Evolutionary conservation across 2,113 vertebrate species (phyloP).

Genomic region (Otus sunia): DNA sequence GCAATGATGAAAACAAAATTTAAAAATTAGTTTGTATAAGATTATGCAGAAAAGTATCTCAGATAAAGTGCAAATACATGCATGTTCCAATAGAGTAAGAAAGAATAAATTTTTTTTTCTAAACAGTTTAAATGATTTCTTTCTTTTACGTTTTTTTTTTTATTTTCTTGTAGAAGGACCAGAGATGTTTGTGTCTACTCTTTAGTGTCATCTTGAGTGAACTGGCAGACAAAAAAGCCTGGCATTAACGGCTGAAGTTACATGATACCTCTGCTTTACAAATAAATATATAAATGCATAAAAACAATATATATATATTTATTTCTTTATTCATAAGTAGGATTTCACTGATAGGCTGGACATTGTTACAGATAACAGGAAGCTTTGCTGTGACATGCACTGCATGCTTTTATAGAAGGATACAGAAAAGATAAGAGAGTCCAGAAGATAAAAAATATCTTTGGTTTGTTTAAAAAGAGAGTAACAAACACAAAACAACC

Average conservation of each 20-base stretch:
- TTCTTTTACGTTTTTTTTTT: too few relatives aligned
- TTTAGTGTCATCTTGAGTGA: not conserved
- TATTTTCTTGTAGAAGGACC: not conserved
- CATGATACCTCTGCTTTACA: not conserved
- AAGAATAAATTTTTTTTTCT: not conserved
- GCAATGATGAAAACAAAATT: not conserved
- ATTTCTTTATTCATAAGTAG: not conserved
- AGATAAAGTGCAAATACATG: not conserved
- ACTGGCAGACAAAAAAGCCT: not conserved
- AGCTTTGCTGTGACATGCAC: not conserved
- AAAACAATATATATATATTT: not conserved
- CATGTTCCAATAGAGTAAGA: not conserved
- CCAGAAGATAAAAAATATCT: not conserved
- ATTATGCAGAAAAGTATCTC: not conserved
- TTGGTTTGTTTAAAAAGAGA: not conserved
- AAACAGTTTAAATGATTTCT: not conserved
- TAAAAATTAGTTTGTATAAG: not conserved
- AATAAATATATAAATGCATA: not conserved
- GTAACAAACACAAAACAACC: not conserved
- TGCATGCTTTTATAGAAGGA: not conserved
- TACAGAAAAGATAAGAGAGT: not conserved
- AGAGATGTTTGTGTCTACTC: not conserved
- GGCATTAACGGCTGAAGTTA: not conserved
- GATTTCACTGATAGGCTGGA: not conserved
- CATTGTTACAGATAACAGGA: not conserved